phyloP scores from a whole-genome alignment of 2,113 vertebrate genomes.

The Tachysurus vachellii region DNA sequence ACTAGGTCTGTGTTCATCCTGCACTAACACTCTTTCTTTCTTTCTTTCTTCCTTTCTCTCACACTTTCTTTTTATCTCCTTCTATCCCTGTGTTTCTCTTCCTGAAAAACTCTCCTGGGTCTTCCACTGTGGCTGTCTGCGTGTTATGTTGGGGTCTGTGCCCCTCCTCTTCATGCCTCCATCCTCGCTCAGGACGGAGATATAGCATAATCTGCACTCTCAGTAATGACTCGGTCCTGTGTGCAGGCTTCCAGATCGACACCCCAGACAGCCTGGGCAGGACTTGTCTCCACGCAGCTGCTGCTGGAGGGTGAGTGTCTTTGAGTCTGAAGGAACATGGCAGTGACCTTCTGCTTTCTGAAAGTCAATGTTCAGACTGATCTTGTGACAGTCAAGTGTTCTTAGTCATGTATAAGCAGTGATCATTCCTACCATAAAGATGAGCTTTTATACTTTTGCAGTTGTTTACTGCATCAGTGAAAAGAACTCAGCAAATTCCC shows the following conservation, averaged over 20 bases:
- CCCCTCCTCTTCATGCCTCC: slow-evolving; percentile 32
- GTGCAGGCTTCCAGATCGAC: slow-evolving; percentile 98
- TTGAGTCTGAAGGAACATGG: background rate
- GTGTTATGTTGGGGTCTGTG: slow-evolving; percentile 36
- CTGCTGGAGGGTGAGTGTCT: slow-evolving; percentile 92
- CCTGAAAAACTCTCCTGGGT: background rate
- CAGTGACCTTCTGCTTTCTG: background rate
- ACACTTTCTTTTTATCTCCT: slow-evolving; percentile 42
- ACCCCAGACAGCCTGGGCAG: slow-evolving; percentile 93
- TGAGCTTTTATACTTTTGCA: background rate
- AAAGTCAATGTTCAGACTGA: background rate
- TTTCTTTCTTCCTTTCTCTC: slow-evolving; percentile 10
- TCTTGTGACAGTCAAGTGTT: background rate
- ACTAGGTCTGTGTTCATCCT: slow-evolving; percentile 42
- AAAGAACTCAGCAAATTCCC: background rate
- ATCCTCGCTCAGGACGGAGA: slow-evolving; percentile 86
- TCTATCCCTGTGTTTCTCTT: slow-evolving; percentile 35
- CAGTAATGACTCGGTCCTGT: slow-evolving; percentile 95
- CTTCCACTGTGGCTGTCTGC: slow-evolving; percentile 41
- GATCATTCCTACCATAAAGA: background rate
- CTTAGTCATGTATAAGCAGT: background rate
- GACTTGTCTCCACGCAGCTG: slow-evolving; percentile 95
- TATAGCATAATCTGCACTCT: slow-evolving; percentile 91
- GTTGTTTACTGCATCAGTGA: background rate
- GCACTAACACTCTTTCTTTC: slow-evolving; percentile 37